Evolutionary conservation across 2,888 invertebrate genomes (phyloP).

Genomic region (Bimastos eiseni): DNA sequence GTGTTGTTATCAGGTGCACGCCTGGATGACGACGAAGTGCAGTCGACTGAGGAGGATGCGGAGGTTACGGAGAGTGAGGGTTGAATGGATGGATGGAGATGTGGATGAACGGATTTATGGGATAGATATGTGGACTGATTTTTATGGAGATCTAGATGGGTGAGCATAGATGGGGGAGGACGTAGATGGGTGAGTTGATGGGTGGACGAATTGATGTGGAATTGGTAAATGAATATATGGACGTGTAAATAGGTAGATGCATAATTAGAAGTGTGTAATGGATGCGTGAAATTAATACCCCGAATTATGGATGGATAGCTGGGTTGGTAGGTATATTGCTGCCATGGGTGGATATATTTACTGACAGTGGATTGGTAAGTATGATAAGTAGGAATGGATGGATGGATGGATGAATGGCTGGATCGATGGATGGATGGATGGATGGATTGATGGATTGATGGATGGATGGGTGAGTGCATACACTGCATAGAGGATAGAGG

Average conservation of each 20-base stretch:
- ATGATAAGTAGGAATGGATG: too few relatives aligned
- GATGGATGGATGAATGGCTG: neutral
- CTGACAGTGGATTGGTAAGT: too few relatives aligned
- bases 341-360: neutral
- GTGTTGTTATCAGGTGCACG: neutral
- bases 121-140: neutral
- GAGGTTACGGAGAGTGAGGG: neutral
- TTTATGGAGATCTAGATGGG: neutral
- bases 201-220: neutral
- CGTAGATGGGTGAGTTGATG: neutral
- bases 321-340: too few relatives aligned
- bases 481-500: too few relatives aligned
- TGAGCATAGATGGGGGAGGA: neutral
- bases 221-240: neutral
- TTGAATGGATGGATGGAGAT: neutral
- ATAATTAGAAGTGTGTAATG: neutral
- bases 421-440: neutral
- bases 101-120: neutral
- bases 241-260: neutral
- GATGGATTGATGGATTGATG: neutral
- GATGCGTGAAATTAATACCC: too few relatives aligned
- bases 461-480: neutral
- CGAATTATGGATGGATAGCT: too few relatives aligned
- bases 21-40: neutral
- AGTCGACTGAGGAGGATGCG: neutral